phyloP scores from a whole-genome alignment of 2,797 vertebrate genomes.

The Sebastes goodei region DNA sequence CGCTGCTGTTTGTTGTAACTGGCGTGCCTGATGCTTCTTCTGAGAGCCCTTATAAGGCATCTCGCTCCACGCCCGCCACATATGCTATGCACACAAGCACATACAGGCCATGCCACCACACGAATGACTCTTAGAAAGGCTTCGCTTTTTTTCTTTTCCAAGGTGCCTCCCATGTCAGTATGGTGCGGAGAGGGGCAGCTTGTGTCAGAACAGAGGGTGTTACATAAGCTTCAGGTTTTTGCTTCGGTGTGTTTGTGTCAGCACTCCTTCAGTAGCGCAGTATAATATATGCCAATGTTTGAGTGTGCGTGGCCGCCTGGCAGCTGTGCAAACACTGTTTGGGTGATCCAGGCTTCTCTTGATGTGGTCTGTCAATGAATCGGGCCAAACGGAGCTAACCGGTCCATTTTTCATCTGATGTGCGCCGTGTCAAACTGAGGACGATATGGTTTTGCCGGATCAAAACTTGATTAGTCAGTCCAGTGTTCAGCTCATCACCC shows the following conservation, averaged over 20 bases:
- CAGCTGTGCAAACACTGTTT: conserved; percentile 85
- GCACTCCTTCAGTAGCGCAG: conserved; percentile 63
- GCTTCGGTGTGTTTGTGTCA: conserved; percentile 67
- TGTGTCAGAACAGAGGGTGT: conserved; percentile 46
- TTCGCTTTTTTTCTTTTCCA: conserved; percentile 29
- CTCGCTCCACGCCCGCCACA: conserved; percentile 14
- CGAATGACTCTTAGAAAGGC: conserved; percentile 7
- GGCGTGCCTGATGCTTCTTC: conserved; percentile 44
- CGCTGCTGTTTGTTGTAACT: conserved; percentile 63
- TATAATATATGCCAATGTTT: conserved; percentile 72
- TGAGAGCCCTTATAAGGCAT: conserved; percentile 63
- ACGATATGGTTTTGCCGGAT: conserved; percentile 33
- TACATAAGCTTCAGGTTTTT: conserved; percentile 67
- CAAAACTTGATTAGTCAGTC: conserved; percentile 30
- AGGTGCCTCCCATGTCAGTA: conserved; percentile 28
- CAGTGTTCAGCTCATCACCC: conserved; percentile 24
- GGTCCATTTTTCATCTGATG: conserved; percentile 51
- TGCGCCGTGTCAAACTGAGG: conserved; percentile 37
- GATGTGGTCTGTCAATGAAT: conserved; percentile 75
- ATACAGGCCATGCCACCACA: conserved; percentile 36
- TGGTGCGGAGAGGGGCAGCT: conserved; percentile 19
- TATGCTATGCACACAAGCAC: conserved; percentile 26
- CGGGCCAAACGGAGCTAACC: conserved; percentile 61
- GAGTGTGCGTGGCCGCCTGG: conserved; percentile 68
- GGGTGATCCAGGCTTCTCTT: conserved; percentile 72